Percentiles rank a stretch among this genome's conserved stretches.
Evolutionary conservation across 92 coral and sea anemone genomes (phyloP).

Genomic region (Porites cylindrica): DNA sequence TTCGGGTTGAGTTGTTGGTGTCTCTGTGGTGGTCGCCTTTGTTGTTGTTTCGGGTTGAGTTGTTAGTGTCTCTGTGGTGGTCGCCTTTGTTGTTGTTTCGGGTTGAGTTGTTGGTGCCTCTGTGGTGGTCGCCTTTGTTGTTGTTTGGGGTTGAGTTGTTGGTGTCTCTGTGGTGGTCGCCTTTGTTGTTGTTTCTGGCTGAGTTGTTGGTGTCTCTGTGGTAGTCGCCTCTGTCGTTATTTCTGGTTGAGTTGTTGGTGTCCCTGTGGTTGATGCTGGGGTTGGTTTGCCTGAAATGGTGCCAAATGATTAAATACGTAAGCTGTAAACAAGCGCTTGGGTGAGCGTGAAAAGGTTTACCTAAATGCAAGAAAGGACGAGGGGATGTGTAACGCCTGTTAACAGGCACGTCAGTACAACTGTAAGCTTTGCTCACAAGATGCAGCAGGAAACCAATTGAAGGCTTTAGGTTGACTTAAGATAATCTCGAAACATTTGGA

Average conservation of each 20-base stretch:
- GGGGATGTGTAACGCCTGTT: too few species aligned
- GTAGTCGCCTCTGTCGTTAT: not conserved
- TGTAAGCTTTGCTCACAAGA: too few species aligned
- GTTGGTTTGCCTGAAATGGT: not conserved
- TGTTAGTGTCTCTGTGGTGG: conserved; percentile 9
- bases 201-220: conserved; percentile 20
- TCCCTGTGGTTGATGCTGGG: not conserved
- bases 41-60: conserved; percentile 9
- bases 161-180: conserved; percentile 5
- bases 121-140: conserved; percentile 1
- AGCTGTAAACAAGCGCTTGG: not conserved
- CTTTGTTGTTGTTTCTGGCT: not conserved
- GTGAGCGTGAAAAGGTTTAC: too few species aligned
- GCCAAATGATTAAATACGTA: not conserved
- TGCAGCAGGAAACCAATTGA: too few species aligned
- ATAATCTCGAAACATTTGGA: too few species aligned
- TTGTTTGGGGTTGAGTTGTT: not conserved
- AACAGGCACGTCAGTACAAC: too few species aligned
- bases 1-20: conserved; percentile 11
- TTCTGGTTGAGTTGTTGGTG: not conserved
- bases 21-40: not conserved
- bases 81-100: not conserved
- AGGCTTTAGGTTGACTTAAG: too few species aligned
- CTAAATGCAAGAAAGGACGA: too few species aligned
- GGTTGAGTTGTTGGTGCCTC: conserved; percentile 19